Conservation (phyloP, 2,797 vertebrate species). For the Pantherophis vulpinus region DNA sequence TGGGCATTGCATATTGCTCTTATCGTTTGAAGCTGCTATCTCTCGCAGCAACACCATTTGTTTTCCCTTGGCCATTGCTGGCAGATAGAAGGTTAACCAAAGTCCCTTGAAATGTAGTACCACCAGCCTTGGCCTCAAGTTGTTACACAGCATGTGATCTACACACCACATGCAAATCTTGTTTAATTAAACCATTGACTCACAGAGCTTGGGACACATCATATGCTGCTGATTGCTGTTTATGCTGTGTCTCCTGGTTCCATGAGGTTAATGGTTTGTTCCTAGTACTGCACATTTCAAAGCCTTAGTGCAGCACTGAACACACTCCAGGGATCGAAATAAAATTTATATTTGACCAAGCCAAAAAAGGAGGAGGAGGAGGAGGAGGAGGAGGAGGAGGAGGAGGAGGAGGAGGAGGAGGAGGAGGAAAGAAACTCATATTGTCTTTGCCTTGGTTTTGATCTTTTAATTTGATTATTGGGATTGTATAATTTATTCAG, state of each 20-base stretch:
- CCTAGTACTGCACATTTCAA: neutral
- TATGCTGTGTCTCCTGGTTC: neutral
- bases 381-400: too few species aligned
- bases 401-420: neutral
- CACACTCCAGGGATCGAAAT: neutral
- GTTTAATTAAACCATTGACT: slow-evolving; percentile 41
- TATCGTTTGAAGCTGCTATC: neutral
- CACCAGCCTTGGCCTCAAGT: slow-evolving; percentile 8
- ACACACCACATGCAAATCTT: slow-evolving; percentile 22
- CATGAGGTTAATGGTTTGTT: neutral
- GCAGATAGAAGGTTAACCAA: slow-evolving; percentile 3
- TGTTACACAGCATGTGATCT: slow-evolving; percentile 5
- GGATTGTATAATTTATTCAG: neutral
- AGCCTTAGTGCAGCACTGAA: slow-evolving; percentile 9
- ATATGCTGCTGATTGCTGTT: neutral
- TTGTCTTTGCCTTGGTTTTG: neutral
- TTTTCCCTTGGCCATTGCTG: neutral
- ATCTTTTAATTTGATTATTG: neutral
- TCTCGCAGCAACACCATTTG: neutral
- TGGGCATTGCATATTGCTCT: neutral
- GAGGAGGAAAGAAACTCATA: neutral
- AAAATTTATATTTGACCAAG: neutral
- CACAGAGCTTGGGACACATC: neutral
- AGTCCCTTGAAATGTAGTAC: slow-evolving; percentile 1
- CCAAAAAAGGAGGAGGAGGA: neutral